Evolutionary conservation across 2,888 invertebrate genomes (phyloP).

Genomic region (Athetis lepigone): DNA sequence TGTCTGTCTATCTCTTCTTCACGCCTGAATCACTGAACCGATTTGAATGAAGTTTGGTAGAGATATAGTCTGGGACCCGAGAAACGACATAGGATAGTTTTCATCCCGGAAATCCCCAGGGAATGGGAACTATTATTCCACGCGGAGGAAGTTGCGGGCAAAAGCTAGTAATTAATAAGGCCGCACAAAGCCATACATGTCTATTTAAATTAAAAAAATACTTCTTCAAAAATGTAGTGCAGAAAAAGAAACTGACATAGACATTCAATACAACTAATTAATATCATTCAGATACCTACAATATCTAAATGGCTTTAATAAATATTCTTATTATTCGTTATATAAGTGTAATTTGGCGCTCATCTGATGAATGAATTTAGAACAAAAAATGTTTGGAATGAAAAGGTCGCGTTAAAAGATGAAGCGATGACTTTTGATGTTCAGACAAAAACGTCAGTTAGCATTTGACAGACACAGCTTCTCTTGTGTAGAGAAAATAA

Average conservation of each 20-base stretch:
- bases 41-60: too few relatives aligned
- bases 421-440: slow-evolving; percentile 62
- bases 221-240: slow-evolving; percentile 5
- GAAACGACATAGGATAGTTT: too few relatives aligned
- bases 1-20: too few relatives aligned
- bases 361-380: slow-evolving; percentile 38
- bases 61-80: too few relatives aligned
- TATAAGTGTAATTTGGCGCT: slow-evolving; percentile 11
- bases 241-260: slow-evolving; percentile 23
- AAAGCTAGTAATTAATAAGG: too few relatives aligned
- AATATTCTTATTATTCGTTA: slow-evolving; percentile 15
- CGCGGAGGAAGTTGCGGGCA: too few relatives aligned
- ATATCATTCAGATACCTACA: slow-evolving; percentile 8
- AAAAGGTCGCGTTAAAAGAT: slow-evolving; percentile 42
- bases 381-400: slow-evolving; percentile 39
- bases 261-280: slow-evolving; percentile 32
- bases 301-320: slow-evolving; percentile 18
- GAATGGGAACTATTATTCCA: too few relatives aligned
- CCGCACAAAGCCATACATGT: slow-evolving; percentile 18
- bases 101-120: too few relatives aligned
- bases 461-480: slow-evolving; percentile 66
- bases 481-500: slow-evolving; percentile 62
- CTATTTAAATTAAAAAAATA: slow-evolving; percentile 26
- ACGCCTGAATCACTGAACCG: too few relatives aligned
- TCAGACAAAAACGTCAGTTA: slow-evolving; percentile 65